phyloP scores from a whole-genome alignment of 2,113 vertebrate genomes.

The Xiphophorus couchianus region DNA sequence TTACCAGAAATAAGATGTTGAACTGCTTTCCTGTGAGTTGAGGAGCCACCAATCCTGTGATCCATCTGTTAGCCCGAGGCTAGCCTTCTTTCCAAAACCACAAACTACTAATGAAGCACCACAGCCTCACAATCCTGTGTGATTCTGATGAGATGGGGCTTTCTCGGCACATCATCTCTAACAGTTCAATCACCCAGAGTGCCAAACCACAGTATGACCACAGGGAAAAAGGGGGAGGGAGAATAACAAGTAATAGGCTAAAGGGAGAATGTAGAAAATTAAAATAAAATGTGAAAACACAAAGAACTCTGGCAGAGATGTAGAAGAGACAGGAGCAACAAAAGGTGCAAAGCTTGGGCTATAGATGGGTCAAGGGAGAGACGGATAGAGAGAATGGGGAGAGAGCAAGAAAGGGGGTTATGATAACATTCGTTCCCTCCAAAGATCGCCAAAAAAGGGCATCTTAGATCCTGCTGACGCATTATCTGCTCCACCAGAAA shows the following conservation, averaged over 20 bases:
- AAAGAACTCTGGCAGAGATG: slow-evolving; percentile 33
- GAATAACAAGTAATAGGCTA: slow-evolving; percentile 19
- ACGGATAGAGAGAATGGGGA: slow-evolving; percentile 13
- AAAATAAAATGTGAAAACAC: slow-evolving; percentile 29
- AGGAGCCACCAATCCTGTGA: slow-evolving; percentile 57
- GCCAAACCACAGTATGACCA: slow-evolving; percentile 65
- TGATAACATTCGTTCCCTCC: slow-evolving; percentile 64
- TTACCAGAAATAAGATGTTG: slow-evolving; percentile 22
- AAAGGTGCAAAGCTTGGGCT: not conserved
- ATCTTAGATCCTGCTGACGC: slow-evolving; percentile 70
- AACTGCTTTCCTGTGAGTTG: slow-evolving; percentile 32
- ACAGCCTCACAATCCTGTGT: slow-evolving; percentile 43
- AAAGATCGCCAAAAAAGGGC: slow-evolving; percentile 79
- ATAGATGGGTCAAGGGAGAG: slow-evolving; percentile 38
- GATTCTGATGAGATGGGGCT: slow-evolving; percentile 64
- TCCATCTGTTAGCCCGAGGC: slow-evolving; percentile 60
- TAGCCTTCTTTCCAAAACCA: slow-evolving; percentile 55
- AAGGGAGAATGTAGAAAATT: slow-evolving; percentile 54
- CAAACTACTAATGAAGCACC: slow-evolving; percentile 58
- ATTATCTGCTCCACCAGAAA: slow-evolving; percentile 52
- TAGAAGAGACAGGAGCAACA: not conserved
- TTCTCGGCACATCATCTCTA: slow-evolving; percentile 64
- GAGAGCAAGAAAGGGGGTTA: slow-evolving; percentile 50
- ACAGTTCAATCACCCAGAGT: slow-evolving; percentile 65
- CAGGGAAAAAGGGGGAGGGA: slow-evolving; percentile 9